Percentiles rank a stretch among this genome's conserved stretches.
Evolutionary conservation across 2,113 vertebrate genomes (phyloP).

Genomic region (Nestor notabilis): DNA sequence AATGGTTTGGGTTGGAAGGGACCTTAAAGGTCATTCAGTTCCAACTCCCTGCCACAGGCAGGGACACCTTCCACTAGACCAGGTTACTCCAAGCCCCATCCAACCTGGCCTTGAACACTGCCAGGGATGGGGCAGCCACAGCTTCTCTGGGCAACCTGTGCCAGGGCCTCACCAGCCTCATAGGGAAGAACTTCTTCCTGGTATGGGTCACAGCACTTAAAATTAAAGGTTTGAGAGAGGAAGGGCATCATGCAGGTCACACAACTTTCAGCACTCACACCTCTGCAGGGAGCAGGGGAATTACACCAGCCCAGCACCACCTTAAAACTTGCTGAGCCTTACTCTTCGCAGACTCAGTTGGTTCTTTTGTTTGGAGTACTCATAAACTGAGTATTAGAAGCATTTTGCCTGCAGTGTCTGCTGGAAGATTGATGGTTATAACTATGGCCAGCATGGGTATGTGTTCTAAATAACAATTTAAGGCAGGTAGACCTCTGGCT

Average conservation of each 20-base stretch:
- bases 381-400: background rate
- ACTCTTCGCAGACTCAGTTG: background rate
- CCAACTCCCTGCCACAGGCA: background rate
- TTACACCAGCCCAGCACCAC: background rate
- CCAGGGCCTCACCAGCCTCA: background rate
- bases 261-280: background rate
- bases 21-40: background rate
- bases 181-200: background rate
- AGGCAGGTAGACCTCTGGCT: background rate
- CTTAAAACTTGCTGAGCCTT: background rate
- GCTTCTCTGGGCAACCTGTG: background rate
- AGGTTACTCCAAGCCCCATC: background rate
- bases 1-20: background rate
- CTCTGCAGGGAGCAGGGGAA: background rate
- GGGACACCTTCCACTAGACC: background rate
- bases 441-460: background rate
- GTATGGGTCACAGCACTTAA: background rate
- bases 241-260: background rate
- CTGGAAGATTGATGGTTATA: background rate
- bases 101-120: background rate
- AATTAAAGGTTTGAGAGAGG: accelerated
- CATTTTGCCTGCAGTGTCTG: background rate
- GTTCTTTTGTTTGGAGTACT: background rate
- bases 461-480: background rate
- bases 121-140: background rate